phyloP scores from a whole-genome alignment of 2,888 invertebrate species.

The Lacanobia oleracea region DNA sequence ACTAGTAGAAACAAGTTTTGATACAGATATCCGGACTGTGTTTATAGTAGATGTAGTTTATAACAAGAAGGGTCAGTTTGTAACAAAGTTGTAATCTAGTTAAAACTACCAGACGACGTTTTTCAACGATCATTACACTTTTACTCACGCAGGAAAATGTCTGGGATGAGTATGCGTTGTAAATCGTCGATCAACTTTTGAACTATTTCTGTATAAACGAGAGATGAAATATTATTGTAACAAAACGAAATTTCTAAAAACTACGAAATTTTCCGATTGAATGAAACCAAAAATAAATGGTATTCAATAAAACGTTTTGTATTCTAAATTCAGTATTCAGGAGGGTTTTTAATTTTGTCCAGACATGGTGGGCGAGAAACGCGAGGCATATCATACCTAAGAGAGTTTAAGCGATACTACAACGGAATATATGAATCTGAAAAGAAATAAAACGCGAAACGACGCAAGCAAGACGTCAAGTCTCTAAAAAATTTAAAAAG shows the following conservation, averaged over 20 bases:
- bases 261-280: neutral
- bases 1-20: constrained; percentile 2
- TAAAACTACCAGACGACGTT: constrained; percentile 24
- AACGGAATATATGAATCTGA: neutral
- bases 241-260: neutral
- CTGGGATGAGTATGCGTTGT: constrained; percentile 5
- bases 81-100: constrained; percentile 34
- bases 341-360: constrained; percentile 3
- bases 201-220: constrained; percentile 10
- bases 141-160: constrained; percentile 14
- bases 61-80: constrained; percentile 16
- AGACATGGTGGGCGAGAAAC: neutral
- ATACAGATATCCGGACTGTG: constrained; percentile 10
- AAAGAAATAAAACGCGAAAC: neutral
- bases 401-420: neutral
- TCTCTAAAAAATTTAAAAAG: neutral
- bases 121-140: constrained; percentile 16
- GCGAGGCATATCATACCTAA: neutral
- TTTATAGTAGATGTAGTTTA: constrained; percentile 15
- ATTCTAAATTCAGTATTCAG: too few species aligned
- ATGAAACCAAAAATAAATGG: neutral
- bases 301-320: neutral
- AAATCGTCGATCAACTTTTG: neutral
- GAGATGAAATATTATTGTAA: neutral
- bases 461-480: neutral